Evolutionary conservation across 2,888 invertebrate genomes (phyloP), one percentile per base, ranked within the genome.

Genomic region (Cheilosia pagana): DNA sequence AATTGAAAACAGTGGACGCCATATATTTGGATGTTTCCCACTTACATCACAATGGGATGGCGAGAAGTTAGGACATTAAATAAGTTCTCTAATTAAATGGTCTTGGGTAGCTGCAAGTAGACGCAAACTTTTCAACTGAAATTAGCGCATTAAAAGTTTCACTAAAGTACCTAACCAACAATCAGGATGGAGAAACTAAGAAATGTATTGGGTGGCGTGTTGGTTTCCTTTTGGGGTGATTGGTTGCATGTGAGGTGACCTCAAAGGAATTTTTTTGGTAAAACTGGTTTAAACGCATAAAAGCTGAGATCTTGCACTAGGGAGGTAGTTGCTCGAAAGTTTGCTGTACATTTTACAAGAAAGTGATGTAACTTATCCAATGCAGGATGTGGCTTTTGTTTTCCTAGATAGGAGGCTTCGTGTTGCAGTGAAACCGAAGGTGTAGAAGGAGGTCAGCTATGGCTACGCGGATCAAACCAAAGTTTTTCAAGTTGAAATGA

Each of bases 81-180:
- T 35, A 63, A 71, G 71, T 63, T 65, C 35, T 25, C 52, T 71
- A 78, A 78, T 78, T 78, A 78, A 78, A 71, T 65, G 71, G 50
- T 71, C 43, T 52, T 41, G 41, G 78, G 16, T 71, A 43, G 60
- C 21, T 25, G 43, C 57, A 35, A 50, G 63, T 48, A 25, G 63
- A 16, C 45, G 19, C 19, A 62, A 78, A 71, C 31, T 71, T 78
- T 57, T 62, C 31, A 63, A 57, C 48, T 65, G 12, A 65, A 65
- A 57, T 78, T 57, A 71, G 63, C 59, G 71, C 57, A 63, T 50
- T 50, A 50, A 65, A 78, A 78, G 57, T 78, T 78, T 71, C 7
- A 25, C 50, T 52, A 25, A 63, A 31, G 53, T 23, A 25, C 14
- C 50, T 39, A 68, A 55, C 25, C 10, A 68, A 55, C 53, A 68